Conservation (phyloP, 2,113 vertebrate species). For the Osmerus eperlanus region DNA sequence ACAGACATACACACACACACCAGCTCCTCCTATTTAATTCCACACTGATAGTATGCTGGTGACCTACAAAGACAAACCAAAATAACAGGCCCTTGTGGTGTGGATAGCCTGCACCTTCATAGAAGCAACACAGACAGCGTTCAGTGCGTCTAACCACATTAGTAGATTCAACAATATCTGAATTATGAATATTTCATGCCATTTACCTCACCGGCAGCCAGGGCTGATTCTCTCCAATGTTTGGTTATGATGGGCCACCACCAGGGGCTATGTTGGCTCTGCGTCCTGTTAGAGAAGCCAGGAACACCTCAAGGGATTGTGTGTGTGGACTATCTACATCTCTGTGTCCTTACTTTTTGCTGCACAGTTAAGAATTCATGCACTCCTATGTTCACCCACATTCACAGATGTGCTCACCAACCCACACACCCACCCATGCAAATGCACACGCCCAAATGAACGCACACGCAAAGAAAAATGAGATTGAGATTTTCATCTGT, state of each 20-base stretch:
- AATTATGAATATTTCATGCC: not conserved
- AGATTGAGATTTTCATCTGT: no score
- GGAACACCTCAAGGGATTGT: constrained; percentile 11
- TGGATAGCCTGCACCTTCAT: no score
- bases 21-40: constrained; percentile 9
- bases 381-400: no score
- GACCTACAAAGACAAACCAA: no score
- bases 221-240: not conserved
- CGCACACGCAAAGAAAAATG: no score
- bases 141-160: not conserved
- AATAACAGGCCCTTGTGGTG: no score
- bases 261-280: constrained; percentile 28
- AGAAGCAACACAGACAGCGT: not conserved
- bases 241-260: constrained; percentile 7
- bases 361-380: no score
- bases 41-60: constrained; percentile 12
- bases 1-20: not conserved
- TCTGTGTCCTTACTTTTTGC: no score
- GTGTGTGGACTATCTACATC: not conserved
- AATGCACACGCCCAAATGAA: no score
- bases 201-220: not conserved
- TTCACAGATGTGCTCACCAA: no score
- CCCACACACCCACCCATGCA: no score
- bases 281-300: constrained; percentile 11
- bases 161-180: not conserved